Evolutionary conservation across 92 coral and sea anemone genomes (phyloP), one percentile per base, ranked within the genome.

Genomic region (Nematostella vectensis): DNA sequence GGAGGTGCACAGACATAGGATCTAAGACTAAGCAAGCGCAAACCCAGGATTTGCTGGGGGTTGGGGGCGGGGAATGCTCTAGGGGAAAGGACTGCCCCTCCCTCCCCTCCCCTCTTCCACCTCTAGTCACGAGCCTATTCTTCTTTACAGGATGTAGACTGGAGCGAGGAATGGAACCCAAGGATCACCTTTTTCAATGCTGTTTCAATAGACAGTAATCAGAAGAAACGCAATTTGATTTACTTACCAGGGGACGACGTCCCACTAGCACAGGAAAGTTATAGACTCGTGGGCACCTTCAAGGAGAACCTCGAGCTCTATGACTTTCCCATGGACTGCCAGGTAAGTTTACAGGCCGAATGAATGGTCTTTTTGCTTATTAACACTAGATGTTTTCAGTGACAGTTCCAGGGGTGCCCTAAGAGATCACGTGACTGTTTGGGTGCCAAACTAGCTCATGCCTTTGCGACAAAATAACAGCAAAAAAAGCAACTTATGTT

Each of bases 251-350:
- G 74, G 36, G 76, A 76, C 37, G 54, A 69, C 28, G 49, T 59
- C 29, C 88, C 88, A 3, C 69, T 37, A 58, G 88, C 78, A 8
- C 37, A 52, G 38, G 81, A 79, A 52, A 55, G 71, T 0, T 79
- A 69, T 49, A 75, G 83, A 44, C 43, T 81, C 31, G 70, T 59
- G 12, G 88, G 84, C 6, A 76, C 66, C 12, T 81, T 76, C 45
- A 69, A 71, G 51, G 88, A 81, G 58, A 81, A 75, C 49, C 52
- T 81, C 69, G 88, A 81, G 52, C 43, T 81, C 61, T 51, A 57
- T 47, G 72, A 76, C 60, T 81, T 81, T 26, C 83, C 88, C 12
- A 26, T 81, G 47, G 88, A 81, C 50, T 69, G 61, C 57, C 88
- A 81, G 84, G 83, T 76, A 11, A 47, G 53, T 17, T 9, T 47